Evolutionary conservation across 1,140 invertebrate genomes (phyloP).

Genomic region (Aphaenogaster floridana): DNA sequence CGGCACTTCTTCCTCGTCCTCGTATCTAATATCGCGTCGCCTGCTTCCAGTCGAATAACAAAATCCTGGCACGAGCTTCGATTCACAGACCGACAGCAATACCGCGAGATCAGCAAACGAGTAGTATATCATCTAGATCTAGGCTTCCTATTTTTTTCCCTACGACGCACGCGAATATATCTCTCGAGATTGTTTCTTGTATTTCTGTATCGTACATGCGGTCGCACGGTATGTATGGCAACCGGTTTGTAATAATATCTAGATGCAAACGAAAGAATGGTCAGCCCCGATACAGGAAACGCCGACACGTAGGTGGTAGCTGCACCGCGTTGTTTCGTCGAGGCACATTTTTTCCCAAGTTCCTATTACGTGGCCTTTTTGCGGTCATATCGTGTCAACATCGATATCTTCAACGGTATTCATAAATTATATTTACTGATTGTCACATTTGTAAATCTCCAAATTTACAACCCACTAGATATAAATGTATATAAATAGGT

Average conservation of each 20-base stretch:
- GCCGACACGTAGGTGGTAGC: not conserved
- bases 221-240: conserved; percentile 78
- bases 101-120: conserved; percentile 2
- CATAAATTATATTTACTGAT: not conserved
- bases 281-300: conserved; percentile 56
- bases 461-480: not conserved
- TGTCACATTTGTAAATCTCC: not conserved
- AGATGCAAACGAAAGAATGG: conserved; percentile 50
- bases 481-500: not conserved
- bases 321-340: conserved; percentile 1
- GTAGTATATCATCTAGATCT: conserved; percentile 12
- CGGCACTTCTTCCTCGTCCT: not conserved
- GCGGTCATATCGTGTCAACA: conserved; percentile 28
- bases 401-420: conserved; percentile 5
- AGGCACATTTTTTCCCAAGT: conserved; percentile 17
- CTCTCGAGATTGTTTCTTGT: conserved; percentile 28
- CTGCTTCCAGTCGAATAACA: conserved; percentile 4
- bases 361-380: conserved; percentile 18
- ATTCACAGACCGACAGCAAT: not conserved
- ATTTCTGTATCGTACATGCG: conserved; percentile 8
- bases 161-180: not conserved
- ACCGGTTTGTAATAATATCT: conserved; percentile 80
- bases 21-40: not conserved
- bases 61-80: not conserved
- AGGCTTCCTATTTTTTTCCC: not conserved